phyloP scores from a whole-genome alignment of 2,113 vertebrate genomes.

The Heterochromis multidens region DNA sequence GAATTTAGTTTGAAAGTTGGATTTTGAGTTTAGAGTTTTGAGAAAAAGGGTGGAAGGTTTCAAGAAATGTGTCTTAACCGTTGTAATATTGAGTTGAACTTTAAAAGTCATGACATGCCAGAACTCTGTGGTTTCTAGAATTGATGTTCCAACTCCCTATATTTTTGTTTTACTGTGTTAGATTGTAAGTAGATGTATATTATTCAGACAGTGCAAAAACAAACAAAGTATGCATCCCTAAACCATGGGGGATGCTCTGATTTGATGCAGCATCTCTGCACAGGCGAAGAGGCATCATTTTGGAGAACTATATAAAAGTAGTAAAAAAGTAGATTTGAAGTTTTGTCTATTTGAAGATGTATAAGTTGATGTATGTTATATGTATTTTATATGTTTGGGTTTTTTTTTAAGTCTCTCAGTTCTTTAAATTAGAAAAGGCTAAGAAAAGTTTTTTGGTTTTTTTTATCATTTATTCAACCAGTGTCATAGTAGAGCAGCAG shows the following conservation, averaged over 20 bases:
- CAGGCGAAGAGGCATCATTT: not conserved
- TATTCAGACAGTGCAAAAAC: not conserved
- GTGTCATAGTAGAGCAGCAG: not conserved
- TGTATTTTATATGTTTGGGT: not conserved
- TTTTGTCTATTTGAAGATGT: not conserved
- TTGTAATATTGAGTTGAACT: not conserved
- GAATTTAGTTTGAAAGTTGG: not conserved
- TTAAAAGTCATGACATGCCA: not conserved
- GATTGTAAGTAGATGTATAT: not conserved
- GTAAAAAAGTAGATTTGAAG: not conserved
- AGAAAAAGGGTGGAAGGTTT: not conserved
- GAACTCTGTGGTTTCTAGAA: not conserved
- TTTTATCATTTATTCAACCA: not conserved
- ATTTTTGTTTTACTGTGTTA: not conserved
- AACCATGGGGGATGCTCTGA: not conserved
- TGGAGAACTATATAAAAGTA: accelerated
- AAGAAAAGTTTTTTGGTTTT: not conserved
- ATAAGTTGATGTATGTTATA: not conserved
- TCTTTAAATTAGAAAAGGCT: not conserved
- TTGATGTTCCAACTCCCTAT: not conserved
- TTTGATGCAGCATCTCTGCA: not conserved
- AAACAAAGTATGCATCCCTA: not conserved
- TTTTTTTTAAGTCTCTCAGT: not conserved
- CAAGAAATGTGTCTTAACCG: not conserved
- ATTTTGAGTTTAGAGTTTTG: not conserved